These are phyloP conservation scores for Helicoverpa assulta DNA, from an alignment of 2,888 invertebrate species.

Conservation along the genomic window DNA sequence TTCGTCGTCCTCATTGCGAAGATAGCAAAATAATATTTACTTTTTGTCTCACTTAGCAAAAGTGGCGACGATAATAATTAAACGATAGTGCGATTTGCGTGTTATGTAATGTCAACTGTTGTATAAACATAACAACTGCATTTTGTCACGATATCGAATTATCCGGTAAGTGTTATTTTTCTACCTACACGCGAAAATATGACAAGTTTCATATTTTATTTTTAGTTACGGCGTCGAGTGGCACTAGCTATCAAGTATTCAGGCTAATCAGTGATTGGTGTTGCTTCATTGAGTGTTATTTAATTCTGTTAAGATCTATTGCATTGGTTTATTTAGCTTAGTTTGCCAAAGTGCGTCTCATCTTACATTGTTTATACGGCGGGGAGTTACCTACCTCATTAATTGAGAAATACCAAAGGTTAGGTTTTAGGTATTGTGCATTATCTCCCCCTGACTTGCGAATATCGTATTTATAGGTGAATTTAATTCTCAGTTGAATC, in stretches of 20 bases:
- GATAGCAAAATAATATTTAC: conserved; percentile 57
- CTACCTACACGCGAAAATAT: conserved; percentile 57
- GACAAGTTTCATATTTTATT: conserved; percentile 66
- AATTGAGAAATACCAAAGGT: conserved; percentile 20
- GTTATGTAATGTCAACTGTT: conserved; percentile 36
- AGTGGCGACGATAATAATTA: conserved; percentile 40
- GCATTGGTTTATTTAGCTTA: conserved; percentile 11
- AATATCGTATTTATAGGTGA: conserved; percentile 6
- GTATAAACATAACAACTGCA: conserved; percentile 22
- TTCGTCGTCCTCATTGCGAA: conserved; percentile 29
- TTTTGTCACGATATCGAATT: conserved; percentile 37
- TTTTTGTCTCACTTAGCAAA: conserved; percentile 24
- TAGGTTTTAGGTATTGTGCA: conserved; percentile 11
- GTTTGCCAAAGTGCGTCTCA: conserved; percentile 35
- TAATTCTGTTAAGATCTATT: neutral
- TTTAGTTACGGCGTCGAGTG: conserved; percentile 59
- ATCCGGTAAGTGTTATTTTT: conserved; percentile 60
- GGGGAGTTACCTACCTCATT: conserved; percentile 52
- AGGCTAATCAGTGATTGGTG: conserved; percentile 18
- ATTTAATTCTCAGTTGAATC: conserved; percentile 1
- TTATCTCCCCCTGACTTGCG: conserved; percentile 15
- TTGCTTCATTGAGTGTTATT: conserved; percentile 22
- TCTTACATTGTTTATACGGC: conserved; percentile 22
- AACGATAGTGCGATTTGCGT: conserved; percentile 34
- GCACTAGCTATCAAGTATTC: conserved; percentile 26